Evolutionary conservation across 2,113 vertebrate genomes (phyloP), one percentile per base, ranked within the genome.

Genomic region (Burhinus bistriatus): DNA sequence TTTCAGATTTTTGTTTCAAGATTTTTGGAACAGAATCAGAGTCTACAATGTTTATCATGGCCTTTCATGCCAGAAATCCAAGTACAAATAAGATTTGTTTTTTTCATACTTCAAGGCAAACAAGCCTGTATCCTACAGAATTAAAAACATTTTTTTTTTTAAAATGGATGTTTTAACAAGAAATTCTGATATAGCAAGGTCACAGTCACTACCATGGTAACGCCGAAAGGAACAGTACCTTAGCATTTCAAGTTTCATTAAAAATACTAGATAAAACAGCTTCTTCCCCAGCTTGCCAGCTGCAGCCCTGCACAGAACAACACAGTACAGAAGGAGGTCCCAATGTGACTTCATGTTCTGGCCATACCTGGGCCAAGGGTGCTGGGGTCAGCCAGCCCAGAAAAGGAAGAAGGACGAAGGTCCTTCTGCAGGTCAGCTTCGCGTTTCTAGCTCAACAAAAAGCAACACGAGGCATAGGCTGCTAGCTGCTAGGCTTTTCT

Each of bases 91-190:
- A 91, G 51, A 85, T 70, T 36, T 22, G 8, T 19, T 32, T 54
- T 57, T 90, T 83, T 83, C 70, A 79, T 81, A 64, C 73, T 88
- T 94, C 62, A 51, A 94, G 87, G 87, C 91, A 86, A 92, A 93
- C 0, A 15, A 77, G 70, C 29, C n/a, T 15, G 16, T 54, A 80
- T 40, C 58, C 71, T 73, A 58, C 54, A 77, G 93, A 83, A 95
- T 45, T 52, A 76, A 87, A 94, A 93, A 87, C 8, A 49, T 29
- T 32, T 38, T 21, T 34, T 75, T 88, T 73, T 71, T 9, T n/a
- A n/a, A 2, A 90, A 91, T 66, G 15, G 20, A 88, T 96, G 87
- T 96, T 97, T 96, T 90, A 83, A 93, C 32, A 96, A 94, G 91
- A 90, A 83, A 83, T 86, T 87, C 68, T 90, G 51, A 85, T 52